Evolutionary conservation across 2,797 vertebrate species (phyloP), one percentile per base, ranked within the genome.

Genomic region (Syncerus caffer): DNA sequence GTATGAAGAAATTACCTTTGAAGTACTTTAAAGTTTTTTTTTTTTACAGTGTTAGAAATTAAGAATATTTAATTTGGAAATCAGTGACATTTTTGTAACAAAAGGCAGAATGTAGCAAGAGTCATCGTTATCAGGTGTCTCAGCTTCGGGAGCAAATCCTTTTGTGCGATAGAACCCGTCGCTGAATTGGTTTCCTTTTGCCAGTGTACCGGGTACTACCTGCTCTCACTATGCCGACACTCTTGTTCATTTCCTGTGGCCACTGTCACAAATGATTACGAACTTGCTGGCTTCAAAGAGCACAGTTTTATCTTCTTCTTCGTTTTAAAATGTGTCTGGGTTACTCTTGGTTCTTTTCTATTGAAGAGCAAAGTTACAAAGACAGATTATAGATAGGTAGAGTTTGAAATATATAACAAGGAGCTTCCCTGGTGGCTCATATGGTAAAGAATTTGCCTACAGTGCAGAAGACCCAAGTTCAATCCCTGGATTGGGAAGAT

Each of bases 101-200:
- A 10, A 53, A 89, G 17, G 64, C 21, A 42, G 60, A 42, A 42
- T 71, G 42, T 50, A 14, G 29, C 6, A 1, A 29, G 62, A 53
- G 3, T 29, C n/a, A 0, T 51, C 29, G 0, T 42, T 6, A 4
- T 47, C 62, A 19, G 78, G 27, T 45, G n/a, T n/a, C n/a, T n/a
- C n/a, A n/a, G n/a, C n/a, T n/a, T 9, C 5, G 27, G 91, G 25
- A 27, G 27, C 10, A 38, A 31, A 16, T 15, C 47, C 57, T 29
- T 78, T 11, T 2, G 38, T 38, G 82, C 4, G 4, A 7, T 12
- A n/a, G 80, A 29, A 10, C 17, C 29, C 1, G 0, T 5, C 1
- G 3, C 47, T 19, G 25, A 10, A 25, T 86, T 53, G 34, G 29
- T 29, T 93, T 58, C 67, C 27, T 13, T n/a, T 45, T 7, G 4